A percentile compares a stretch with the other conserved stretches of the same genome.
Conservation (phyloP, 2,888 invertebrate genomes). For the Campoletis raptor region DNA sequence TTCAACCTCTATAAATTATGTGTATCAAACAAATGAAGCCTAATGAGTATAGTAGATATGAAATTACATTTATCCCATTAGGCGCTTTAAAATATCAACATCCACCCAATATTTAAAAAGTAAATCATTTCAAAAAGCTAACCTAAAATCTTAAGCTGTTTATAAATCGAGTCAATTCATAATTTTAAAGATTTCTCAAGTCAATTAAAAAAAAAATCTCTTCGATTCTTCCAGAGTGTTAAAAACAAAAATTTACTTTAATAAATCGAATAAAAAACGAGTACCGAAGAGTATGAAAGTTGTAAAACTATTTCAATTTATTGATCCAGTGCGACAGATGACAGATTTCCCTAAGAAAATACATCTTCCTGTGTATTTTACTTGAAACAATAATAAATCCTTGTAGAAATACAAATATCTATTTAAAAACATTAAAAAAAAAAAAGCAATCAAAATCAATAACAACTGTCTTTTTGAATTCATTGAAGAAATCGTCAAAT, state of each 20-base stretch:
- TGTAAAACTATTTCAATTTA: not conserved
- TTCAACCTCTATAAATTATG: not conserved
- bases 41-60: not conserved
- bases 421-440: not conserved
- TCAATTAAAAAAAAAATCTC: not conserved
- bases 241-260: not conserved
- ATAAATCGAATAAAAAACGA: not conserved
- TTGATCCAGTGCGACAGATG: not conserved
- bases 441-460: not conserved
- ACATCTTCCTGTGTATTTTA: not conserved
- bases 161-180: not conserved
- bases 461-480: constrained; percentile 6
- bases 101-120: not conserved
- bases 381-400: not conserved
- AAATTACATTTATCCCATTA: not conserved
- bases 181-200: not conserved
- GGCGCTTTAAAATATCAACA: not conserved
- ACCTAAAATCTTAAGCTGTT: not conserved
- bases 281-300: not conserved
- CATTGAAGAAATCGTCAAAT: constrained; percentile 92
- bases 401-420: not conserved
- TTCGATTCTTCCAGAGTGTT: not conserved
- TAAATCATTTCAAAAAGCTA: not conserved
- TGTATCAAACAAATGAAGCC: not conserved
- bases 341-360: not conserved